Conservation (phyloP, 1,140 invertebrate species). For the Pectinophora gossypiella region DNA sequence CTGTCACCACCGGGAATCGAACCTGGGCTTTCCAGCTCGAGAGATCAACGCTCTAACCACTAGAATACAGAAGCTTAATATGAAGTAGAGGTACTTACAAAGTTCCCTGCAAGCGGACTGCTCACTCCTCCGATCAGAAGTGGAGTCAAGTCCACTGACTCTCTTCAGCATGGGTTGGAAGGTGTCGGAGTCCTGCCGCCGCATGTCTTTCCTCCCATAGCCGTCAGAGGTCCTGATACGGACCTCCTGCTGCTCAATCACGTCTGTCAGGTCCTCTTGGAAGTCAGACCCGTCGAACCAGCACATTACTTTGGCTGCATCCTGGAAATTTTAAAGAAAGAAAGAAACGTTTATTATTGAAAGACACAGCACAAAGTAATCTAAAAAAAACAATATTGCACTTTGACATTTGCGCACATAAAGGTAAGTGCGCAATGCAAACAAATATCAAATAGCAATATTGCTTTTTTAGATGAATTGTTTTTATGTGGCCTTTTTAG, state of each 20-base stretch:
- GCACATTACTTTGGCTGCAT: slow-evolving; percentile 66
- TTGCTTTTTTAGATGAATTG: too few relatives aligned
- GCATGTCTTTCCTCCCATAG: slow-evolving; percentile 37
- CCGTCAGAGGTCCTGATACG: slow-evolving; percentile 56
- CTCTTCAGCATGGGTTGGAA: slow-evolving; percentile 63
- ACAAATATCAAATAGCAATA: too few relatives aligned
- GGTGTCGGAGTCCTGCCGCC: slow-evolving; percentile 52
- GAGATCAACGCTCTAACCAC: too few relatives aligned
- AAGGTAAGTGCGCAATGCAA: too few relatives aligned
- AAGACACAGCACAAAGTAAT: too few relatives aligned
- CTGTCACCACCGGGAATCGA: too few relatives aligned
- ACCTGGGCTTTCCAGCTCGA: too few relatives aligned
- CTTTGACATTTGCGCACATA: too few relatives aligned
- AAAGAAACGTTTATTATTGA: too few relatives aligned
- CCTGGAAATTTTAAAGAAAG: too few relatives aligned
- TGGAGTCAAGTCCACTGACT: slow-evolving; percentile 49
- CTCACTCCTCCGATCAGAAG: slow-evolving; percentile 42
- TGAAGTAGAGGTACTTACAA: slow-evolving; percentile 32
- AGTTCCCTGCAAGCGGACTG: slow-evolving; percentile 45
- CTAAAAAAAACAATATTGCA: too few relatives aligned
- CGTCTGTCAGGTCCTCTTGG: slow-evolving; percentile 59
- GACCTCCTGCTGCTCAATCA: slow-evolving; percentile 66
- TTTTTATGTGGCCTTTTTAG: too few relatives aligned
- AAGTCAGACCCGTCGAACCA: slow-evolving; percentile 69
- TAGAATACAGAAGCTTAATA: not conserved